These are phyloP conservation scores for Drosophila peninsularis DNA, from an alignment of 2,888 invertebrate species.

Conservation along the genomic window DNA sequence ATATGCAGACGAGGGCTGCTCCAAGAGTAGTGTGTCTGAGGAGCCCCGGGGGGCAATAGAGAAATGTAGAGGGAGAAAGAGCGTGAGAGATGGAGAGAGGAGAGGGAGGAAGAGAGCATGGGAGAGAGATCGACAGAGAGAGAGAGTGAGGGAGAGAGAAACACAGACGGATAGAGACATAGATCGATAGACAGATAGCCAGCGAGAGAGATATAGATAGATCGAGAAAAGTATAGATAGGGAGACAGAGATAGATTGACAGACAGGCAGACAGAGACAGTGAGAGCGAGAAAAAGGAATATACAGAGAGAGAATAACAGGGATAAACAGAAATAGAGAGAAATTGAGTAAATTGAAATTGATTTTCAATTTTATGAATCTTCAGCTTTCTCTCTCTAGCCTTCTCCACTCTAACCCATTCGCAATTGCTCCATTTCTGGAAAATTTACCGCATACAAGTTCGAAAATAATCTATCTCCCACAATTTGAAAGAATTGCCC, in stretches of 20 bases:
- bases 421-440: neutral
- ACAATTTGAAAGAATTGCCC: neutral
- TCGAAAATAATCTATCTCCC: neutral
- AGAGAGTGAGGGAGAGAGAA: neutral
- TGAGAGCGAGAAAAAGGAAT: too few species aligned
- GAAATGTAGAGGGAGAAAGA: too few species aligned
- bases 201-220: neutral
- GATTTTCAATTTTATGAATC: too few species aligned
- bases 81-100: neutral
- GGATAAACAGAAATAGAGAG: too few species aligned
- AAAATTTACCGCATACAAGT: neutral
- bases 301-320: too few species aligned
- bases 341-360: too few species aligned
- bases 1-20: conserved; percentile 26
- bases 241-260: too few species aligned
- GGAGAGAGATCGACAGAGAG: neutral
- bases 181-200: neutral
- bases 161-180: neutral
- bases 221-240: neutral
- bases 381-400: too few species aligned
- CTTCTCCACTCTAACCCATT: too few species aligned
- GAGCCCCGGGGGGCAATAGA: neutral
- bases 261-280: too few species aligned
- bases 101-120: neutral
- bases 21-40: neutral